phyloP scores from a whole-genome alignment of 1,140 invertebrate species.

The Tetragonula clypearis region DNA sequence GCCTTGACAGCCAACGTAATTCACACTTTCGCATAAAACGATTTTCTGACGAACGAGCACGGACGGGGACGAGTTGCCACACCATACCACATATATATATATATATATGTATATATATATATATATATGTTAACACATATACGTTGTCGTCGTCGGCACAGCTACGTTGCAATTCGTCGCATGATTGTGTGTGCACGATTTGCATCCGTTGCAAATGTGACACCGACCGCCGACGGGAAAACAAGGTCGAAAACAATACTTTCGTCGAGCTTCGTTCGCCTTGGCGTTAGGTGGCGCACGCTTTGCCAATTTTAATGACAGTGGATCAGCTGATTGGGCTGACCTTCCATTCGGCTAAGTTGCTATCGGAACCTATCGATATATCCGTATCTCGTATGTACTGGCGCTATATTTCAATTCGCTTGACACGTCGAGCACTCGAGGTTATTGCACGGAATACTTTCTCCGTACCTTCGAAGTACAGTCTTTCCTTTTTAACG shows the following conservation, averaged over 20 bases:
- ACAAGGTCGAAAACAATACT: slow-evolving; percentile 60
- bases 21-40: slow-evolving; percentile 34
- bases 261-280: slow-evolving; percentile 38
- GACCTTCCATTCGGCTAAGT: slow-evolving; percentile 63
- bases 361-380: slow-evolving; percentile 7
- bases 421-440: slow-evolving; percentile 15
- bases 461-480: background rate
- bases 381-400: background rate
- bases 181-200: slow-evolving; percentile 10
- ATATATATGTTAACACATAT: too few species aligned
- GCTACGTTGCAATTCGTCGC: background rate
- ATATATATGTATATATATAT: background rate
- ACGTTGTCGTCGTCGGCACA: background rate
- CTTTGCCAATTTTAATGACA: slow-evolving; percentile 61
- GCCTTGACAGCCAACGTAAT: slow-evolving; percentile 56
- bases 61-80: background rate
- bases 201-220: slow-evolving; percentile 27
- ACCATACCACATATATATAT: background rate
- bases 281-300: slow-evolving; percentile 57
- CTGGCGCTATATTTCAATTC: slow-evolving; percentile 54
- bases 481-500: too few species aligned
- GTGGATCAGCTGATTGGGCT: slow-evolving; percentile 65
- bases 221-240: slow-evolving; percentile 10
- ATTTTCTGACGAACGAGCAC: background rate
- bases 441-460: slow-evolving; percentile 55